A percentile compares a stretch with the other conserved stretches of the same genome.
These are phyloP conservation scores for Oncorhynchus keta DNA, from an alignment of 2,113 vertebrate genomes.

Conservation along the genomic window DNA sequence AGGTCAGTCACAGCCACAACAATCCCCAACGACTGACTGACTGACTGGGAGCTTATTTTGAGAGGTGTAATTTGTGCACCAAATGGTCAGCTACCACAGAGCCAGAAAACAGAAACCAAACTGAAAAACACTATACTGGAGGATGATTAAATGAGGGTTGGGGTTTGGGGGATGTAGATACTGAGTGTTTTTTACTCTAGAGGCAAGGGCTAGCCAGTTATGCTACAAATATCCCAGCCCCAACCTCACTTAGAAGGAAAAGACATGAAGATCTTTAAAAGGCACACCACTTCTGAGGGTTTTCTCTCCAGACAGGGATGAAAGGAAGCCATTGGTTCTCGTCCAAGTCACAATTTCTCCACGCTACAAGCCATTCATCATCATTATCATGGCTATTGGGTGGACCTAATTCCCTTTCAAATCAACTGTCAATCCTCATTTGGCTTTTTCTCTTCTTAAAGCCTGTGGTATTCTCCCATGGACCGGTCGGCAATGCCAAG, in stretches of 20 bases:
- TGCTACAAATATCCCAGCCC: conserved; percentile 24
- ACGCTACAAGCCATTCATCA: conserved; percentile 62
- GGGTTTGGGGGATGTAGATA: too few species aligned
- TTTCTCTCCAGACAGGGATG: conserved; percentile 35
- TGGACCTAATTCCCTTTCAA: conserved; percentile 60
- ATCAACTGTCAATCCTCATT: conserved; percentile 68
- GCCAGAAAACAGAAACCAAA: background rate
- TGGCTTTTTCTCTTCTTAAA: conserved; percentile 52
- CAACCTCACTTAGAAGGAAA: conserved; percentile 29
- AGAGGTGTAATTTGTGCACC: background rate
- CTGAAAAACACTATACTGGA: background rate
- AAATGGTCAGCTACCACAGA: background rate
- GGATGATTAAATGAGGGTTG: background rate
- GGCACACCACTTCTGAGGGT: conserved; percentile 45
- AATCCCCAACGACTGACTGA: conserved; percentile 17
- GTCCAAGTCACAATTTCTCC: conserved; percentile 63
- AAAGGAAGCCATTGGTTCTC: conserved; percentile 53
- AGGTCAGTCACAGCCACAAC: conserved; percentile 56
- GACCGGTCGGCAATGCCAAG: conserved; percentile 26
- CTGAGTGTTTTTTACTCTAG: background rate
- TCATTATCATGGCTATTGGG: conserved; percentile 63
- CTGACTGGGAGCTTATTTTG: conserved; percentile 2
- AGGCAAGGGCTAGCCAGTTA: too few species aligned
- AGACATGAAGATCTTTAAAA: conserved; percentile 22
- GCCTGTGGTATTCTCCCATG: conserved; percentile 61